Evolutionary conservation across 2,888 invertebrate genomes (phyloP), one percentile per base, ranked within the genome.

Genomic region (Tetanocera ferruginea): DNA sequence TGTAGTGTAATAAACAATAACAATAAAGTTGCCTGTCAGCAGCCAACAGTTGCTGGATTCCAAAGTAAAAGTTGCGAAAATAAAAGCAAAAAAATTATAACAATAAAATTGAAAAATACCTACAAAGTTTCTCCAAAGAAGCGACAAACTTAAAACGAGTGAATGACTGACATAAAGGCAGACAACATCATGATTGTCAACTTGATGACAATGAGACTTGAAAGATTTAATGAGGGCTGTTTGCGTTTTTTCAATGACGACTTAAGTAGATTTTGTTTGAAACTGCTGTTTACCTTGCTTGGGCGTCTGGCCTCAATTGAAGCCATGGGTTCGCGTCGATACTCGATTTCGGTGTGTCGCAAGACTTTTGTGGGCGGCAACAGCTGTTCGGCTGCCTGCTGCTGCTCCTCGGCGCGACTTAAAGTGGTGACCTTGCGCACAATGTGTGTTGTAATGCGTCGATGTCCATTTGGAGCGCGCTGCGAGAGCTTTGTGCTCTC

Each of bases 351-450:
- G 75, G 88, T 89, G 79, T 89, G 90, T 81, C 92, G 91, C 84
- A 92, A 91, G 86, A 91, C 92, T 87, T 92, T 92, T 71, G 92
- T 91, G 0, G 88, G 80, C 49, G 88, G 87, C 67, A 89, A 78
- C 84, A 95, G 88, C 87, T 95, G 94, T 86, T 96, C 95, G 52
- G 93, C 91, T 1, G 86, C 85, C 62, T 84, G 84, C 80, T 93
- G 93, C 84, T 94, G 93, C 88, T 97, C 96, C 88, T 97, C 96
- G 57, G 96, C 97, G 19, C 96, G 92, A 80, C 96, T 95, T 83
- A 97, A 89, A 2, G 97, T 97, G 51, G 97, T 97, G 84, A 97
- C 96, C 89, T 96, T 97, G 80, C 96, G 92, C 73, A 97, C 94
- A 81, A 97, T 95, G 87, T 95, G 93, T 62, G 96, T 95, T 34